Base-by-base conservation (phyloP, 2,113 vertebrate species). In the Polypterus senegalus region DNA sequence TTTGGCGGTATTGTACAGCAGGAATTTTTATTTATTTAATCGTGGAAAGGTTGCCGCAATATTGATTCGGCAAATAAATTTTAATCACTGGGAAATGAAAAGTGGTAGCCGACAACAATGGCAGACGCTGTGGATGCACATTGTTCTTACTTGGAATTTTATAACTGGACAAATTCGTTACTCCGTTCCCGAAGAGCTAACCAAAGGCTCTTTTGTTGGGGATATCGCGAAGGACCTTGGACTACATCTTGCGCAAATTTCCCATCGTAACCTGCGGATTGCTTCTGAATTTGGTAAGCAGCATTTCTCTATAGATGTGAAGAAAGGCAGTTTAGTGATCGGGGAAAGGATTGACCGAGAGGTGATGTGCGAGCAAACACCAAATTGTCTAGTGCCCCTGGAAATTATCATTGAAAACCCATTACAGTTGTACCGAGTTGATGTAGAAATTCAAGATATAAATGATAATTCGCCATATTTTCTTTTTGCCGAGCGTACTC, bases 391-490 rank as follows among this genome's bases (percentile, higher is more conserved):
- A 49, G 58, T 90, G 58, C 79, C 83, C 63, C 66, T 88, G 62
- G 80, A 90, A 47, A 64, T 82, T 1, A 79, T 90, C 4, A 66
- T 84, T 57, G 83, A 88, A 68, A 76, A 77, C 7, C 82, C 85
- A 0, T 61, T 89, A 3, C 83, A 85, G 55, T 53, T 89, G 57
- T 78, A 83, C 46, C 73, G 73, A 7, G 82, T 88, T 0, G 88
- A 91, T 60, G 81, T 90, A 63, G 88, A 91, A 72, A 86, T 91
- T n/a, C 77, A 83, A 7, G 87, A 90, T 62, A 85, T 87, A 45
- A 91, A 89, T 61, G 88, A 91, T 49, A 88, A 92, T 75, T 76
- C 84, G 45, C 89, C 89, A 4, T 77, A 72, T 59, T 91, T 92
- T 59, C 66, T 72, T 1, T 80, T 74, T 3, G 83, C 82, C 66